Conservation (phyloP, 2,888 invertebrate species). For the Pherbina coryleti region DNA sequence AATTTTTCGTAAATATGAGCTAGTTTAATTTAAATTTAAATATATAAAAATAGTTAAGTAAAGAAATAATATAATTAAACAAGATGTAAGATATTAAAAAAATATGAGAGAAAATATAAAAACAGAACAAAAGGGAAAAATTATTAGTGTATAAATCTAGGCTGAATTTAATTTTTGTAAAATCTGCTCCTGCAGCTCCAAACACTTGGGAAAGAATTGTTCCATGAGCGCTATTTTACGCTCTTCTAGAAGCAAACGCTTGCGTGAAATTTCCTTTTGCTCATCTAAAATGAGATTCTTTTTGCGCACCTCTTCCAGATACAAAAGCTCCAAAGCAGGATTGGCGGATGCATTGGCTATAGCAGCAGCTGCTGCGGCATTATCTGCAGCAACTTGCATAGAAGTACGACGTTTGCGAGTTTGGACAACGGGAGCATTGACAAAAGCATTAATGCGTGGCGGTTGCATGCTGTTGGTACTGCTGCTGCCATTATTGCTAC, state of each 20-base stretch:
- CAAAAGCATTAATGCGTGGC: slow-evolving; percentile 22
- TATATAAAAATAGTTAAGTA: neutral
- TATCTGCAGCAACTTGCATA: slow-evolving; percentile 1
- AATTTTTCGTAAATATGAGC: no score
- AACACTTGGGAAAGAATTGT: slow-evolving; percentile 61
- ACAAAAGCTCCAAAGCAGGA: slow-evolving; percentile 56
- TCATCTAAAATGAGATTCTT: slow-evolving; percentile 60
- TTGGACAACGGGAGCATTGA: neutral
- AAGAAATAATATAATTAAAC: neutral
- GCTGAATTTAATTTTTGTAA: slow-evolving; percentile 50
- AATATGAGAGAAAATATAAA: neutral
- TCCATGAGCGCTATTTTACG: slow-evolving; percentile 60
- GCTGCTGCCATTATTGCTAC: slow-evolving; percentile 44
- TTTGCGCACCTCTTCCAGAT: slow-evolving; percentile 59
- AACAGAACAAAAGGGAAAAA: no score
- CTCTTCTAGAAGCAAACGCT: slow-evolving; percentile 59
- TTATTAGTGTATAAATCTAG: neutral
- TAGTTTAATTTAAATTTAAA: neutral
- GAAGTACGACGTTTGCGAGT: slow-evolving; percentile 41
- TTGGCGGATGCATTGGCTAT: neutral
- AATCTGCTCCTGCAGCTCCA: slow-evolving; percentile 60
- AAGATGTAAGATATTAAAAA: neutral
- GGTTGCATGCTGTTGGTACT: slow-evolving; percentile 53
- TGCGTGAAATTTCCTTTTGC: slow-evolving; percentile 59
- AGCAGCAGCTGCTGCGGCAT: slow-evolving; percentile 18